These are phyloP conservation scores for Plebejus melissa DNA, from an alignment of 2,888 invertebrate species.

Conservation along the genomic window DNA sequence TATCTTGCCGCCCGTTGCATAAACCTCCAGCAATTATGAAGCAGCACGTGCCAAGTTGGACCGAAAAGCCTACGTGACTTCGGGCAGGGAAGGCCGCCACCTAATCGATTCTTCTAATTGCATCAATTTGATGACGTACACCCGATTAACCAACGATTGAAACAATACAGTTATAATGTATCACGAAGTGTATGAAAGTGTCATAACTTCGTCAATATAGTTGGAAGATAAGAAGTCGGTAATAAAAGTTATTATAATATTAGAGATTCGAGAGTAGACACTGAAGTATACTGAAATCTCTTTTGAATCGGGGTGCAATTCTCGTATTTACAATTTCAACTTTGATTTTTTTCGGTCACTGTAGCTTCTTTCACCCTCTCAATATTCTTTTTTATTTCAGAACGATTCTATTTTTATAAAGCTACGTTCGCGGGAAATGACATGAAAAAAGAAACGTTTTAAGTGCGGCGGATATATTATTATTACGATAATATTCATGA, in stretches of 20 bases:
- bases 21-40: slow-evolving; percentile 44
- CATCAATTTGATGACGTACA: slow-evolving; percentile 53
- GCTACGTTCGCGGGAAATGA: not conserved
- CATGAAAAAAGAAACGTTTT: not conserved
- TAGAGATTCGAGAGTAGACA: too few relatives aligned
- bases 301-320: too few relatives aligned
- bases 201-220: not conserved
- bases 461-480: not conserved
- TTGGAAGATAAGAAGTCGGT: too few relatives aligned
- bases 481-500: not conserved
- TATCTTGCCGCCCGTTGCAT: slow-evolving; percentile 42
- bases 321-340: too few relatives aligned
- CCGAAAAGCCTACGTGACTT: slow-evolving; percentile 63
- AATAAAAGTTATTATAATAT: too few relatives aligned
- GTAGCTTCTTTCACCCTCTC: too few relatives aligned
- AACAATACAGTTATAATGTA: slow-evolving; percentile 24
- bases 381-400: too few relatives aligned
- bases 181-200: not conserved
- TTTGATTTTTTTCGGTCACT: too few relatives aligned
- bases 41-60: slow-evolving; percentile 55
- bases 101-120: slow-evolving; percentile 49
- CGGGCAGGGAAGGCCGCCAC: slow-evolving; percentile 48
- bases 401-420: not conserved
- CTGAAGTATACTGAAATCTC: too few relatives aligned
- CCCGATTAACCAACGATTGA: slow-evolving; percentile 36